Conservation (phyloP, 2,797 vertebrate species). For the Dromococcyx pavoninus region DNA sequence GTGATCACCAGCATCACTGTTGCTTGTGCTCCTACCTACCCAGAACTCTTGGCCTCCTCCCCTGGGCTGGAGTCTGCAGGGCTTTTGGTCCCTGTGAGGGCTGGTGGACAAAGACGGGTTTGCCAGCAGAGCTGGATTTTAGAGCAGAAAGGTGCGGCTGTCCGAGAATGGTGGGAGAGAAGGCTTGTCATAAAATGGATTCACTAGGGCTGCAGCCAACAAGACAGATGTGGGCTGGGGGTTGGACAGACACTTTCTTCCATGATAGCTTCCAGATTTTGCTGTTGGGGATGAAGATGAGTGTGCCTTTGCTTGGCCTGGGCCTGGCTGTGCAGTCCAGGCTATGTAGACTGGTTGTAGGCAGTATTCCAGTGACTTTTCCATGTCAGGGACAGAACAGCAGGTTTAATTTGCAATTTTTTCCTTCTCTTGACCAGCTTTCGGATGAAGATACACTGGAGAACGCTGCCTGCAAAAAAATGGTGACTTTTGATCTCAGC, state of each 20-base stretch:
- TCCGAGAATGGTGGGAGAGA: not conserved
- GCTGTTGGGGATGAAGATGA: not conserved
- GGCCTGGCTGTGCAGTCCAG: not conserved
- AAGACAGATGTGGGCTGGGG: no score
- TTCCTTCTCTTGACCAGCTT: conserved; percentile 49
- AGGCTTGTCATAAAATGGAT: not conserved
- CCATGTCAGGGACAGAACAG: not conserved
- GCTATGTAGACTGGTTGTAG: not conserved
- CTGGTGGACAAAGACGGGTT: not conserved
- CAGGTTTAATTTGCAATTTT: not conserved
- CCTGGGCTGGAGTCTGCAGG: not conserved
- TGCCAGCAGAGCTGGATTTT: not conserved
- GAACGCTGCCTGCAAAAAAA: conserved; percentile 74
- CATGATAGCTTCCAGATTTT: not conserved
- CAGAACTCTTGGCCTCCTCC: not conserved
- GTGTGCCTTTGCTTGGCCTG: not conserved
- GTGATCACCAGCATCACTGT: conserved; percentile 29
- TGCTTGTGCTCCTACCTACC: not conserved
- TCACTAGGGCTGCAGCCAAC: no score
- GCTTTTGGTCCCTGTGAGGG: not conserved
- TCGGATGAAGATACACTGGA: conserved; percentile 77
- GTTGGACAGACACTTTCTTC: no score
- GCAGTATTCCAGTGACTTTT: not conserved
- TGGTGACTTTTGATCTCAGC: conserved; percentile 87
- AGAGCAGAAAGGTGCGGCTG: not conserved